phyloP scores from a whole-genome alignment of 2,113 vertebrate species.

The Nyctibius bracteatus region DNA sequence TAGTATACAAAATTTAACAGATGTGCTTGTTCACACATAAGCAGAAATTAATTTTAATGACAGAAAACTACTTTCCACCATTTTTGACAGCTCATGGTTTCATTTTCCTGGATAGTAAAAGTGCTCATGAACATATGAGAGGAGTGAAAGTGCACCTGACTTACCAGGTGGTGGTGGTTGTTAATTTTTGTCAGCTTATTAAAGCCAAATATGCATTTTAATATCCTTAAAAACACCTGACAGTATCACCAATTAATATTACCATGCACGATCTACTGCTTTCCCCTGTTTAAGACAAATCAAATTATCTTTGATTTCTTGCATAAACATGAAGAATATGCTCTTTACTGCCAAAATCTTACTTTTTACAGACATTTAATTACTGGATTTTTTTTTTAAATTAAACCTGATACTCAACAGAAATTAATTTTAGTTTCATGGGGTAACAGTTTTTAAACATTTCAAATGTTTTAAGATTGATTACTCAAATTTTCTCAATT shows the following conservation, averaged over 20 bases:
- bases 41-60: not conserved
- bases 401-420: not conserved
- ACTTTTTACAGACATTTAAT: not conserved
- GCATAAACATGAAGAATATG: not conserved
- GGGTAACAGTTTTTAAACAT: not conserved
- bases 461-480: not conserved
- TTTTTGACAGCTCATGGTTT: not conserved
- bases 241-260: constrained; percentile 38
- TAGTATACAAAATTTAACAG: not conserved
- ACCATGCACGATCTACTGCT: constrained; percentile 40
- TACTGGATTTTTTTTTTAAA: not conserved
- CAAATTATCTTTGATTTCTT: constrained; percentile 23
- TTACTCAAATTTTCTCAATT: not conserved
- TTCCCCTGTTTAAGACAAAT: constrained; percentile 29
- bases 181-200: not conserved
- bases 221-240: constrained; percentile 7
- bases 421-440: not conserved
- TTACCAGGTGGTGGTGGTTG: not conserved
- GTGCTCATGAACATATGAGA: not conserved
- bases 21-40: not conserved
- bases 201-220: not conserved
- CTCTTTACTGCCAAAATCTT: not conserved
- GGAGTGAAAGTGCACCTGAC: not conserved
- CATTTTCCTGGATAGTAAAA: not conserved
- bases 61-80: not conserved